Evolutionary conservation across 2,113 vertebrate genomes (phyloP), one percentile per base, ranked within the genome.

Genomic region (Ctenodactylus gundi): DNA sequence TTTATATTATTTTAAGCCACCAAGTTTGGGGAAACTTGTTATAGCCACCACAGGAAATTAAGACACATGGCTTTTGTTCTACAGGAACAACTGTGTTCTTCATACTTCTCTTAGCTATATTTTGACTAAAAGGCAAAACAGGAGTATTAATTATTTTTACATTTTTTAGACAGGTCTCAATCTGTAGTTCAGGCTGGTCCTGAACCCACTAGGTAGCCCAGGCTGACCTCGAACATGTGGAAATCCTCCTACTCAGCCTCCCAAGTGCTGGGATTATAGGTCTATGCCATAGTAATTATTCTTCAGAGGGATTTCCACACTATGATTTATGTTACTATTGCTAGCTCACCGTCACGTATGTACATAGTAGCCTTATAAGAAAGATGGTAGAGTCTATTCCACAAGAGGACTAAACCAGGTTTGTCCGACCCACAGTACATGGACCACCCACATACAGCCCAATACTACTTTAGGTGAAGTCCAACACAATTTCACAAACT

Each of bases 101-200:
- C n/a, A 65, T 55, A 75, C 36, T 21, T 78, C 58, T 36, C 11
- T 70, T 64, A 57, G 36, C 21, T 86, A 15, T 73, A 75, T 55
- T 88, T 94, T 88, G 73, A 15, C 65, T 94, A 29, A 62, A 90
- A 91, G 46, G 51, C 76, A 15, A 88, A 80, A 46, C 41, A 51
- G 58, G 34, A 34, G 41, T 39, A 34, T 13, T 17, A n/a, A 67
- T 67, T n/a, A n/a, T n/a, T n/a, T n/a, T n/a, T n/a, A n/a, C n/a
- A n/a, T n/a, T n/a, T n/a, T n/a, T n/a, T n/a, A n/a, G n/a, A n/a
- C n/a, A n/a, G n/a, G n/a, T n/a, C n/a, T n/a, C n/a, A n/a, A n/a
- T n/a, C n/a, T n/a, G n/a, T n/a, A n/a, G n/a, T n/a, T n/a, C n/a
- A n/a, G n/a, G n/a, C n/a, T n/a, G n/a, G n/a, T n/a, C n/a, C n/a